phyloP scores from a whole-genome alignment of 2,888 invertebrate genomes.

The Resseliella maxima region DNA sequence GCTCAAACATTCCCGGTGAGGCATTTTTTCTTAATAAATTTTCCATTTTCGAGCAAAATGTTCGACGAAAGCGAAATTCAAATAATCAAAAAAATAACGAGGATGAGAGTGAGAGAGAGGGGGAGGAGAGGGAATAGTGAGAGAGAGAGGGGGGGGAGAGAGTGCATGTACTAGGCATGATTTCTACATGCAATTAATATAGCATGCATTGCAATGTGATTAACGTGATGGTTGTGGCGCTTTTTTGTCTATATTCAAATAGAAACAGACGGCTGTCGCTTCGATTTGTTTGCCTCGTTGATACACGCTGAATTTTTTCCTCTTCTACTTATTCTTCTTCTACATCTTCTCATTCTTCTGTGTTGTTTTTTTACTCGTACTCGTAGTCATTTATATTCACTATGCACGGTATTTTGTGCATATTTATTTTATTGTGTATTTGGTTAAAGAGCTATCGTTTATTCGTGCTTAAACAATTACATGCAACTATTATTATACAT shows the following conservation, averaged over 20 bases:
- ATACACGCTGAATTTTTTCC: background rate
- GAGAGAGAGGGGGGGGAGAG: background rate
- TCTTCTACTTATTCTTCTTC: background rate
- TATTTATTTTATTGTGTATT: constrained; percentile 10
- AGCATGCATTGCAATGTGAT: background rate
- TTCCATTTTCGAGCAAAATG: constrained; percentile 27
- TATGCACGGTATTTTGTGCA: constrained; percentile 2
- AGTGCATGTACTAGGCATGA: background rate
- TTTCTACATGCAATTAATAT: constrained; percentile 15
- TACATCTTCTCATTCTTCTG: background rate
- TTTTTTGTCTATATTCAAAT: constrained; percentile 10
- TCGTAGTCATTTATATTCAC: background rate
- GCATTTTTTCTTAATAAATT: background rate
- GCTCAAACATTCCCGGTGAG: background rate
- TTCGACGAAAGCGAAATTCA: background rate
- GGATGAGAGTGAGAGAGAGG: too few species aligned
- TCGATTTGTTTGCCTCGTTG: background rate
- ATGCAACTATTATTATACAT: background rate
- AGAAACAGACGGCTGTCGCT: constrained; percentile 32
- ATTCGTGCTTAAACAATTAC: background rate
- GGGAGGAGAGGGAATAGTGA: too few species aligned
- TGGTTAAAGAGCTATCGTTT: constrained; percentile 25
- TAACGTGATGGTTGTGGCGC: constrained; percentile 1
- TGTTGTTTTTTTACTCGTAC: background rate
- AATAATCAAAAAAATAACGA: too few species aligned